Percentiles rank a stretch among this genome's conserved stretches.
These are phyloP conservation scores for Philaenus spumarius DNA, from an alignment of 1,140 invertebrate genomes.

Conservation along the genomic window DNA sequence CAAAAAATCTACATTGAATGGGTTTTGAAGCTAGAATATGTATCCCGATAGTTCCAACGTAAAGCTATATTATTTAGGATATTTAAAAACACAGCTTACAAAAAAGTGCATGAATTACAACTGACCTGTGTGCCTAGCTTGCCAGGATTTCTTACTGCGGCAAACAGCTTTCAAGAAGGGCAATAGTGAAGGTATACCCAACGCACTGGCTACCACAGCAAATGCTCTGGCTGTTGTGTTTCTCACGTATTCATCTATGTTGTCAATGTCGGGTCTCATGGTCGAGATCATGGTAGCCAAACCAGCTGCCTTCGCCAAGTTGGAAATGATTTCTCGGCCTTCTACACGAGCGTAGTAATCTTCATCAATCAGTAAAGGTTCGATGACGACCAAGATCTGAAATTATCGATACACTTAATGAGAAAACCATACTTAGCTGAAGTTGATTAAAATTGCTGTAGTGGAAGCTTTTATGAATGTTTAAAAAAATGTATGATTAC, in stretches of 20 bases:
- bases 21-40: too few relatives aligned
- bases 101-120: too few relatives aligned
- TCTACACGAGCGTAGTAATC: slow-evolving; percentile 99
- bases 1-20: too few relatives aligned
- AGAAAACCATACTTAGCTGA: too few relatives aligned
- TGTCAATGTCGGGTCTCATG: slow-evolving; percentile 99
- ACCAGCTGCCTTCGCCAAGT: slow-evolving; percentile 99
- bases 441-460: too few relatives aligned
- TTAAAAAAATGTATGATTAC: too few relatives aligned
- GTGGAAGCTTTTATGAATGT: too few relatives aligned
- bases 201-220: slow-evolving; percentile 96
- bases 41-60: too few relatives aligned
- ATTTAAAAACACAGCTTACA: too few relatives aligned
- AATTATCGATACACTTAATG: too few relatives aligned
- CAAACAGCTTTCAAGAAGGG: slow-evolving; percentile 99
- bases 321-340: slow-evolving; percentile 98
- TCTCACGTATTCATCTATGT: slow-evolving; percentile 99
- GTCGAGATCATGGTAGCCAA: slow-evolving; percentile 99
- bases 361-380: slow-evolving; percentile 98
- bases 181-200: slow-evolving; percentile 95
- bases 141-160: slow-evolving; percentile 99
- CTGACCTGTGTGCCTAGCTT: slow-evolving; percentile 89
- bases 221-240: slow-evolving; percentile 99
- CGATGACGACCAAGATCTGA: slow-evolving; percentile 95
- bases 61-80: too few relatives aligned